Evolutionary conservation across 1,140 invertebrate species (phyloP), one percentile per base, ranked within the genome.

Genomic region (Leptinotarsa lineolata): DNA sequence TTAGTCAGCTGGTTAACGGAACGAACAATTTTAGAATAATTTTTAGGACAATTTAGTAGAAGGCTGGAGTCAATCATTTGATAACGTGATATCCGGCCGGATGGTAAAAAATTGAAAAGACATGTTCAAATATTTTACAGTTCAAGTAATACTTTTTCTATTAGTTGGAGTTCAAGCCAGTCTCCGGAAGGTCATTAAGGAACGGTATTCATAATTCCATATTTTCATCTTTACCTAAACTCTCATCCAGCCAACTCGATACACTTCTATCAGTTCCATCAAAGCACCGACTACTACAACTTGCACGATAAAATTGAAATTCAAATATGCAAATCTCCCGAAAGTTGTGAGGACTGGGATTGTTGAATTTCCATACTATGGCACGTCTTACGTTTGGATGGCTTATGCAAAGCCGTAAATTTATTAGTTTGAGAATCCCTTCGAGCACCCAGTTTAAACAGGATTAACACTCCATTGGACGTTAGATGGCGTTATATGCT

Each of bases 361-460:
- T 71, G 70, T 68, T 46, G 74, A 78, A 79, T 81, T 80, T 79
- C 73, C 77, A 79, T 77, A 77, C 72, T 77, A 74, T 72, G 48
- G 68, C 60, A 68, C 76, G 66, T 77, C 79, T 77, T 79, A 80
- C 78, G 77, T 78, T 80, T 73, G 74, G 70, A 75, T 76, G 73
- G 80, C 80, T 83, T 81, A 81, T 77, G 78, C 80, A 81, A 79
- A 83, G 81, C 81, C 75, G 75, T 73, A 77, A 83, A 83, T 83
- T 81, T 83, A 83, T 81, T 80, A 82, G 74, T 77, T 77, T 72
- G 76, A 74, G 75, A 81, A 79, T 80, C 79, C 76, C 75, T 70
- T 76, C 78, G 78, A 79, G 74, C 77, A 60, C 73, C 68, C 70
- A 78, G 73, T 78, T 81, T 81, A 80, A 81, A 68, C 74, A 67